Conservation (phyloP, 1,140 invertebrate species). For the Drosophila pachea region DNA sequence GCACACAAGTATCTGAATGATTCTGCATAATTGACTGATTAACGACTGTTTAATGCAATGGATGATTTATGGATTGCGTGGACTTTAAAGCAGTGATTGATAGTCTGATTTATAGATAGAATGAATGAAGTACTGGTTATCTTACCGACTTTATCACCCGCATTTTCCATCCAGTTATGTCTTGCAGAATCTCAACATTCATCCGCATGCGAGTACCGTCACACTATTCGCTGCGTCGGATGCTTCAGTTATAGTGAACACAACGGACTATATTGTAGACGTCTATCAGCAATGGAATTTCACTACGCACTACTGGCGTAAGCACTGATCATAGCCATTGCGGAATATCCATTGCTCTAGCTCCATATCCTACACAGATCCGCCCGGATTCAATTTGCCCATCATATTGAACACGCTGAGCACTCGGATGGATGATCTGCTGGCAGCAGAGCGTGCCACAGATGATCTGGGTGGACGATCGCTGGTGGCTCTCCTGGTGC, state of each 20-base stretch:
- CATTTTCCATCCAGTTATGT: slow-evolving; percentile 79
- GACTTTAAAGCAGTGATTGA: no score
- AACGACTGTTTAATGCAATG: no score
- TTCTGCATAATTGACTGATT: no score
- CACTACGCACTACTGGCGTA: slow-evolving; percentile 80
- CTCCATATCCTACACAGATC: slow-evolving; percentile 33
- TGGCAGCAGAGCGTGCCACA: slow-evolving; percentile 77
- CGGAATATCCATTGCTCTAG: neutral
- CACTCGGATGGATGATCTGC: slow-evolving; percentile 66
- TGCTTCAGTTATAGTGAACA: slow-evolving; percentile 82
- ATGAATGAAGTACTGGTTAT: neutral
- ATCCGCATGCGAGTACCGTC: slow-evolving; percentile 83
- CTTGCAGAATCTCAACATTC: slow-evolving; percentile 83
- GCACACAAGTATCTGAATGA: no score
- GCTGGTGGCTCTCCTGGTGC: slow-evolving; percentile 80
- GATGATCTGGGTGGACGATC: slow-evolving; percentile 80
- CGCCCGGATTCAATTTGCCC: slow-evolving; percentile 80
- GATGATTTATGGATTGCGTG: no score
- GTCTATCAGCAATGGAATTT: slow-evolving; percentile 80
- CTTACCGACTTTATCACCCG: neutral
- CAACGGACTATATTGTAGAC: slow-evolving; percentile 80
- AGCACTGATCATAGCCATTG: slow-evolving; percentile 42
- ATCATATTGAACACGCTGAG: slow-evolving; percentile 78
- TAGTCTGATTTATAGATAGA: neutral
- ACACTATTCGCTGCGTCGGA: slow-evolving; percentile 84